Conservation (phyloP, 1,140 invertebrate species). For the Tetranychus cinnabarinus region DNA sequence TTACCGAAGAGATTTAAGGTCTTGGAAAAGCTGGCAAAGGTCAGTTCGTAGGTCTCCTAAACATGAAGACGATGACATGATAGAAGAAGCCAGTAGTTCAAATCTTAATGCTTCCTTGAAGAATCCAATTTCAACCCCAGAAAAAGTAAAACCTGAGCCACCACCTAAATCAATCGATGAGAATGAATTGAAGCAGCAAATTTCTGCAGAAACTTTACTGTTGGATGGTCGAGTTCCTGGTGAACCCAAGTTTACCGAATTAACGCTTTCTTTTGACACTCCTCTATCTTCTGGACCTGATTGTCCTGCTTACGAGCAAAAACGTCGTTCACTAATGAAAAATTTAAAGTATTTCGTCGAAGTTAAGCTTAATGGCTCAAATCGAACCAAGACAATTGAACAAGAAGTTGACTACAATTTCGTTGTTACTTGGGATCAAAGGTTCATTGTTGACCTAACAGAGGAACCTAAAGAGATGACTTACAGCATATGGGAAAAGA, state of each 20-base stretch:
- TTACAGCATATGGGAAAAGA: no score
- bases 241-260: slow-evolving; percentile 6
- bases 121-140: neutral
- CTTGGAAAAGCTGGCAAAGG: neutral
- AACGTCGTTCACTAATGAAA: neutral
- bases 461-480: no score
- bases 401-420: neutral
- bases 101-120: neutral
- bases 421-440: neutral
- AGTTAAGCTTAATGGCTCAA: neutral
- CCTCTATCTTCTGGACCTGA: neutral
- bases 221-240: slow-evolving; percentile 6
- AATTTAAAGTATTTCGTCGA: neutral
- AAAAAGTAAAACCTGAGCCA: neutral
- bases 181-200: neutral
- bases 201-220: neutral
- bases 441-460: neutral
- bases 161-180: neutral
- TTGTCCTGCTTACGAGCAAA: neutral
- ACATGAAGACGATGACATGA: neutral
- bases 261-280: neutral
- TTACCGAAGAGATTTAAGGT: neutral
- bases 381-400: neutral
- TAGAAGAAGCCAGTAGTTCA: neutral
- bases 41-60: neutral